These are phyloP conservation scores for Pardosa pseudoannulata DNA, from an alignment of 2,888 invertebrate genomes.

Conservation along the genomic window DNA sequence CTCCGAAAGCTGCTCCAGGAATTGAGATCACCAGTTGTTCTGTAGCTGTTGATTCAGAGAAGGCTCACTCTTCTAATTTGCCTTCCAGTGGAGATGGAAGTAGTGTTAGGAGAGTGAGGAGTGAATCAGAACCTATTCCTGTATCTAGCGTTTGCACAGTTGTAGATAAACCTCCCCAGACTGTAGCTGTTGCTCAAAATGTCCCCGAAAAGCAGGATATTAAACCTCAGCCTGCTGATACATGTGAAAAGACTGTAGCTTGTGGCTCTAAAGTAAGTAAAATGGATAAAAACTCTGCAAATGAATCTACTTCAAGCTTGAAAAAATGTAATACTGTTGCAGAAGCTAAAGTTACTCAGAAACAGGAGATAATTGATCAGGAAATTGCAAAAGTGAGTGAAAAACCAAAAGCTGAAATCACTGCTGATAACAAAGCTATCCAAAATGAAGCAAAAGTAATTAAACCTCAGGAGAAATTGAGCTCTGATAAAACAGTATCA, in stretches of 20 bases:
- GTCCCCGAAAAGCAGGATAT: conserved; percentile 10
- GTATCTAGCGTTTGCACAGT: conserved; percentile 13
- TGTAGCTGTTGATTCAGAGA: conserved; percentile 34
- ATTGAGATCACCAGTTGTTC: conserved; percentile 67
- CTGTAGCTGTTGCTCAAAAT: conserved; percentile 14
- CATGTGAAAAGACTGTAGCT: conserved; percentile 21
- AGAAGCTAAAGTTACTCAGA: background rate
- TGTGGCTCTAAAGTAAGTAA: background rate
- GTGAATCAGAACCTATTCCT: conserved; percentile 54
- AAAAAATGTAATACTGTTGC: background rate
- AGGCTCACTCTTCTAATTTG: conserved; percentile 19
- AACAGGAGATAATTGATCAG: background rate
- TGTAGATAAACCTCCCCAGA: background rate
- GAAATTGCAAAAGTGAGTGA: background rate
- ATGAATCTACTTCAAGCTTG: background rate
- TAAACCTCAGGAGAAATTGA: conserved; percentile 18
- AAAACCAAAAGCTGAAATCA: conserved; percentile 1
- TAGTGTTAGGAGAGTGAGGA: conserved; percentile 34
- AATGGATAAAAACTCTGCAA: background rate
- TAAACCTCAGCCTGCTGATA: background rate
- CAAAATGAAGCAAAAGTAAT: conserved; percentile 17
- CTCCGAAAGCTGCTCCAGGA: conserved; percentile 41
- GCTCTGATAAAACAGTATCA: conserved; percentile 26
- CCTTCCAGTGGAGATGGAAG: conserved; percentile 12
- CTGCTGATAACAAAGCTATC: background rate